Conservation (phyloP, 2,888 invertebrate species). For the Sicus ferrugineus region DNA sequence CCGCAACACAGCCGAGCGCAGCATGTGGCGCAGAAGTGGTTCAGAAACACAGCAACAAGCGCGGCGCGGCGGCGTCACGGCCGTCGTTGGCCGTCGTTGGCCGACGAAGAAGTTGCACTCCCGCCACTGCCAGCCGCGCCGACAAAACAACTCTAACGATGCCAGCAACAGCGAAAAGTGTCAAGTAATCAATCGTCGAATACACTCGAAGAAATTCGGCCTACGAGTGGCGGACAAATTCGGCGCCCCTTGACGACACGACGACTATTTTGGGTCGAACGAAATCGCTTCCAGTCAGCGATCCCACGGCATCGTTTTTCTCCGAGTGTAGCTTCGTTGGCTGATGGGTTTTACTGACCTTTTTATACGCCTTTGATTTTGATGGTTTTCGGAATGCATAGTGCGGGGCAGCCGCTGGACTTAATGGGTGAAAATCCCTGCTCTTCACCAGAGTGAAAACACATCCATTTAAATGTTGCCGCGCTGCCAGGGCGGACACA, state of each 20-base stretch:
- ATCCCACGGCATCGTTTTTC: too few relatives aligned
- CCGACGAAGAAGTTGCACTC: background rate
- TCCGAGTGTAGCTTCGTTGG: too few relatives aligned
- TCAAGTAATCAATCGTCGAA: constrained; percentile 31
- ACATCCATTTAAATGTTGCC: too few relatives aligned
- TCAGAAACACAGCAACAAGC: background rate
- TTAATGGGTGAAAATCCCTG: too few relatives aligned
- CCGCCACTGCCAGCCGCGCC: background rate
- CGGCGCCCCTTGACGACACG: too few relatives aligned
- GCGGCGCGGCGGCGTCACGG: background rate
- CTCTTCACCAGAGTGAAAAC: too few relatives aligned
- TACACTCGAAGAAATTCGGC: too few relatives aligned
- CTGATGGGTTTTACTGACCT: constrained; percentile 8
- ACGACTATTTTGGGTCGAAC: too few relatives aligned
- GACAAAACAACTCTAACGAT: background rate
- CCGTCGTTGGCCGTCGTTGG: background rate
- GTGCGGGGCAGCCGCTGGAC: background rate
- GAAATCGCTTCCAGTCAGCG: too few relatives aligned
- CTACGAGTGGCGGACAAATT: too few relatives aligned
- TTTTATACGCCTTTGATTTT: background rate
- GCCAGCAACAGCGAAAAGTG: constrained; percentile 12
- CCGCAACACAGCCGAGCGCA: background rate
- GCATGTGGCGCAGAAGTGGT: background rate
- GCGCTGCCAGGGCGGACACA: too few relatives aligned
- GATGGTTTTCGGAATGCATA: background rate